phyloP scores from a whole-genome alignment of 2,797 vertebrate genomes.

The Leptoclinus maculatus region DNA sequence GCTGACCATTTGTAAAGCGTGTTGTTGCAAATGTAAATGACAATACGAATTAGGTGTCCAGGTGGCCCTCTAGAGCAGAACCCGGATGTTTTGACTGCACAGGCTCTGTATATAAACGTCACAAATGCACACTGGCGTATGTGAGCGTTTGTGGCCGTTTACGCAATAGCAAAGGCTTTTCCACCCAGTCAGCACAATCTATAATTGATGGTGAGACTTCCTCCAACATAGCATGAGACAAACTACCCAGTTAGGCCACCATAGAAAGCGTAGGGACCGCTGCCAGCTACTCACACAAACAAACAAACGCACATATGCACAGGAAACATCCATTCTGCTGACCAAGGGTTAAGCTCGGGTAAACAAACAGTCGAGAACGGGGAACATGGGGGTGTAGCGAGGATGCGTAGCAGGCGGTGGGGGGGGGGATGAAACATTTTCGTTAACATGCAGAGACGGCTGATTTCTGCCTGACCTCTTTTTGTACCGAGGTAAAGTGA shows the following conservation, averaged over 20 bases:
- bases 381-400: slow-evolving; percentile 11
- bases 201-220: slow-evolving; percentile 74
- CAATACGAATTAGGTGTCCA: too few relatives aligned
- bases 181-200: slow-evolving; percentile 72
- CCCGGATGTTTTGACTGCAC: neutral
- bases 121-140: neutral
- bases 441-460: slow-evolving; percentile 17
- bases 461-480: slow-evolving; percentile 50
- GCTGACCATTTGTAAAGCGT: too few relatives aligned
- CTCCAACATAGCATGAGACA: slow-evolving; percentile 65
- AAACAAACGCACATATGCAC: slow-evolving; percentile 37
- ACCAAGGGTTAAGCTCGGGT: slow-evolving; percentile 50
- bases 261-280: slow-evolving; percentile 35
- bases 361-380: slow-evolving; percentile 47
- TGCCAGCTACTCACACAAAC: slow-evolving; percentile 53
- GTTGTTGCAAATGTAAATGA: too few relatives aligned
- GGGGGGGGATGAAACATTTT: neutral
- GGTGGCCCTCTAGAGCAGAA: neutral
- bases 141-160: slow-evolving; percentile 9
- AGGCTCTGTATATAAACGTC: neutral
- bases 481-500: slow-evolving; percentile 32
- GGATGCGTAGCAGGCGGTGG: slow-evolving; percentile 4
- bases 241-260: slow-evolving; percentile 51
- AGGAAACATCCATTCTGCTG: slow-evolving; percentile 64
- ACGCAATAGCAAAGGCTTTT: slow-evolving; percentile 33